Evolutionary conservation across 2,797 vertebrate genomes (phyloP).

Genomic region (Halcyon leucocephala): DNA sequence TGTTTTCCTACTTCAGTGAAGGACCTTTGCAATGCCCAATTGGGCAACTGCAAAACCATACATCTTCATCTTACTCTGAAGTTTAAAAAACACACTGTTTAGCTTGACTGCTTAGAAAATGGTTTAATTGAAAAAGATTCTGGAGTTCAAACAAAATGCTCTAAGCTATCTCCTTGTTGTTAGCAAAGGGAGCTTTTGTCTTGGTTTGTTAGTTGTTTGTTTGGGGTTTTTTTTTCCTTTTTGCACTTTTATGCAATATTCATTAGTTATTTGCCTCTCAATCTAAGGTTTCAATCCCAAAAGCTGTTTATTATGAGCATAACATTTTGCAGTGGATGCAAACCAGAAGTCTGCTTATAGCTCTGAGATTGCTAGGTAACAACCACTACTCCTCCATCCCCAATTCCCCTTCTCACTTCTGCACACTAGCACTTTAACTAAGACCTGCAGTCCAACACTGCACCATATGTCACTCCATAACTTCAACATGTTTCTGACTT

Average conservation of each 20-base stretch:
- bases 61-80: constrained; percentile 29
- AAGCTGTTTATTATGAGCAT: neutral
- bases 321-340: neutral
- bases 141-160: neutral
- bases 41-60: neutral
- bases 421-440: neutral
- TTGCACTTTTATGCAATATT: neutral
- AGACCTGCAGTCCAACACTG: neutral
- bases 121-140: constrained; percentile 2
- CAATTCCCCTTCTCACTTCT: neutral
- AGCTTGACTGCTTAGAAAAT: neutral
- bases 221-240: neutral
- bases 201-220: neutral
- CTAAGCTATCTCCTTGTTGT: neutral
- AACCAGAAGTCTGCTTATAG: neutral
- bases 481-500: neutral
- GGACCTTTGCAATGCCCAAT: neutral
- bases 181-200: neutral
- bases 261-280: neutral
- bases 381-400: neutral
- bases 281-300: neutral
- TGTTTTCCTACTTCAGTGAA: neutral
- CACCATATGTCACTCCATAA: rapidly evolving
- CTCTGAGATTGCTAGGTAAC: neutral
- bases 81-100: constrained; percentile 30